A percentile compares a stretch with the other conserved stretches of the same genome.
phyloP scores from a whole-genome alignment of 2,113 vertebrate genomes.

The Tachysurus fulvidraco region DNA sequence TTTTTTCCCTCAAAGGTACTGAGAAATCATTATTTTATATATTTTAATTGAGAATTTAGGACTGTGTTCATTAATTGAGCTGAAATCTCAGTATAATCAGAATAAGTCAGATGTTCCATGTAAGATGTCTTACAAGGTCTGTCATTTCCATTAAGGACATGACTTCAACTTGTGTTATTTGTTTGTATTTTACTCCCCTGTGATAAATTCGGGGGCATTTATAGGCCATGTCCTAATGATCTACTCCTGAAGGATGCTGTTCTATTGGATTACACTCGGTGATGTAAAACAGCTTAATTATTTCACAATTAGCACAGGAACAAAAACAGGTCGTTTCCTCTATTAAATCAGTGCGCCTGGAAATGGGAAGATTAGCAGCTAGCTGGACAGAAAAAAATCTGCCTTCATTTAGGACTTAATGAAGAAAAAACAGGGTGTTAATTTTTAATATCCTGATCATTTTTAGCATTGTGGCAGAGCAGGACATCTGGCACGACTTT shows the following conservation, averaged over 20 bases:
- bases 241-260: conserved; percentile 28
- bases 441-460: conserved; percentile 29
- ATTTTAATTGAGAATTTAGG: not conserved
- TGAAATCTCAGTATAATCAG: not conserved
- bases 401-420: not conserved
- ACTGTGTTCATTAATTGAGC: not conserved
- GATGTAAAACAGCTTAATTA: conserved; percentile 54
- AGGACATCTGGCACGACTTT: not conserved
- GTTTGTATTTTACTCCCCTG: not conserved
- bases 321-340: conserved; percentile 39
- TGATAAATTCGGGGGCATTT: conserved; percentile 26
- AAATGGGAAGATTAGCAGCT: conserved; percentile 28
- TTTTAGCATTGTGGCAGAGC: conserved; percentile 12
- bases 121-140: not conserved
- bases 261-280: conserved; percentile 47
- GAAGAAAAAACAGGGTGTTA: conserved; percentile 16
- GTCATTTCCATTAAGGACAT: not conserved
- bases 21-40: not conserved
- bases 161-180: not conserved
- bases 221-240: conserved; percentile 38
- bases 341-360: conserved; percentile 28
- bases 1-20: not conserved
- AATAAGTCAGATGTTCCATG: not conserved
- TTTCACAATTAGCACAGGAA: conserved; percentile 41
- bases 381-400: conserved; percentile 13